Percentiles rank a stretch among this genome's conserved stretches.
These are phyloP conservation scores for Parotia lawesii DNA, from an alignment of 2,113 vertebrate species.

Conservation along the genomic window DNA sequence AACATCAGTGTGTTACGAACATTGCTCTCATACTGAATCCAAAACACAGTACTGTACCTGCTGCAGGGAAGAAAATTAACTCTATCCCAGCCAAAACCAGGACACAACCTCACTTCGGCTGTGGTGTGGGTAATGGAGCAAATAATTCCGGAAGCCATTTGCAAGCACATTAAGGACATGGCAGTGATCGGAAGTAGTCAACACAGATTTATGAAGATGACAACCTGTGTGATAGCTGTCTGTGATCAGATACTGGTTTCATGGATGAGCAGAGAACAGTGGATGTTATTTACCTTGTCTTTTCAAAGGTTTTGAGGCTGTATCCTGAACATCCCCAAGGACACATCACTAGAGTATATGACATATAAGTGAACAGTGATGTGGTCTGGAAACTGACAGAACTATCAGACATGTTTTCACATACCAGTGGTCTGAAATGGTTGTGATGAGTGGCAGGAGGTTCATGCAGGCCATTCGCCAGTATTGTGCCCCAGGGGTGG, in stretches of 20 bases:
- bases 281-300: not conserved
- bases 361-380: not conserved
- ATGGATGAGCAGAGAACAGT: not conserved
- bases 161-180: not conserved
- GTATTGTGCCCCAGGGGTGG: not conserved
- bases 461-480: not conserved
- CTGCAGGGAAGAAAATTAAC: not conserved
- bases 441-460: not conserved
- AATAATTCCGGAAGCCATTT: not conserved
- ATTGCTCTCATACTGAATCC: not conserved
- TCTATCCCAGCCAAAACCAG: not conserved
- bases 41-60: not conserved
- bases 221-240: not conserved
- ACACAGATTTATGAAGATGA: not conserved
- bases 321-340: not conserved
- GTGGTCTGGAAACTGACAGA: not conserved
- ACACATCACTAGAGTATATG: not conserved
- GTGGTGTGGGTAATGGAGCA: not conserved
- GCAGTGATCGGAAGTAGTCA: not conserved
- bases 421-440: not conserved
- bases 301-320: not conserved
- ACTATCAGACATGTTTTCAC: not conserved
- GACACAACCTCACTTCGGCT: not conserved
- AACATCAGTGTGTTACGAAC: not conserved
- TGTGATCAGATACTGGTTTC: not conserved